Evolutionary conservation across 30 jellyfish, hydroid and myxozoan genomes (phyloP).

Genomic region (Rhopilema esculentum): DNA sequence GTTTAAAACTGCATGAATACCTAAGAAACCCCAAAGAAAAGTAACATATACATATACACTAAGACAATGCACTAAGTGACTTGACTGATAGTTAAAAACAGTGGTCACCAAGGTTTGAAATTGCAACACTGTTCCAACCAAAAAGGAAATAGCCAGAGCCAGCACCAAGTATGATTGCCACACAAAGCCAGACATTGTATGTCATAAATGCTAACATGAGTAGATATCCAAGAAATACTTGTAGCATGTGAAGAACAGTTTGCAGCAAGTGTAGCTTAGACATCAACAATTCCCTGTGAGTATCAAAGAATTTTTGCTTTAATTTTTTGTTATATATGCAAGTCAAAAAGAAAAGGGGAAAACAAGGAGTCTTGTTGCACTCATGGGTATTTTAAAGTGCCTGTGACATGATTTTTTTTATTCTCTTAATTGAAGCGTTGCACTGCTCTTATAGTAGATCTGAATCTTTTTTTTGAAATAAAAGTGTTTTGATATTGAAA

Average conservation of each 20-base stretch:
- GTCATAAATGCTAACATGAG: conserved; percentile 99
- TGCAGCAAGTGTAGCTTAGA: conserved; percentile 80
- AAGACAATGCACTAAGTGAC: not conserved
- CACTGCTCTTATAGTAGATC: too few relatives aligned
- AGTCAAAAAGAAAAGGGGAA: too few relatives aligned
- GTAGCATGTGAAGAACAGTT: conserved; percentile 91
- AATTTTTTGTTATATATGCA: too few relatives aligned
- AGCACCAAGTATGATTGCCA: conserved; percentile 93
- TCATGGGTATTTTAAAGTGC: too few relatives aligned
- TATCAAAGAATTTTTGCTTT: too few relatives aligned
- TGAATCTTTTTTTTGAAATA: too few relatives aligned
- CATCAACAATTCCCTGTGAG: conserved; percentile 36
- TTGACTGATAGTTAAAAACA: conserved; percentile 61
- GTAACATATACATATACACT: not conserved
- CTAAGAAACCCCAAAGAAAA: not conserved
- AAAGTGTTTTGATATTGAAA: too few relatives aligned
- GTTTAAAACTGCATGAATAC: not conserved
- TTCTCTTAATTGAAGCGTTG: too few relatives aligned
- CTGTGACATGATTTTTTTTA: too few relatives aligned
- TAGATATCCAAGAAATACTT: conserved; percentile 84
- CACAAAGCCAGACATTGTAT: conserved; percentile 90
- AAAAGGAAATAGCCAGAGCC: conserved; percentile 95
- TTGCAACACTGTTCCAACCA: conserved; percentile 76
- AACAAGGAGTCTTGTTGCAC: too few relatives aligned
- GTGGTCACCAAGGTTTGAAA: conserved; percentile 85